Conservation (phyloP, 2,797 vertebrate species). For the Chelmon rostratus region DNA sequence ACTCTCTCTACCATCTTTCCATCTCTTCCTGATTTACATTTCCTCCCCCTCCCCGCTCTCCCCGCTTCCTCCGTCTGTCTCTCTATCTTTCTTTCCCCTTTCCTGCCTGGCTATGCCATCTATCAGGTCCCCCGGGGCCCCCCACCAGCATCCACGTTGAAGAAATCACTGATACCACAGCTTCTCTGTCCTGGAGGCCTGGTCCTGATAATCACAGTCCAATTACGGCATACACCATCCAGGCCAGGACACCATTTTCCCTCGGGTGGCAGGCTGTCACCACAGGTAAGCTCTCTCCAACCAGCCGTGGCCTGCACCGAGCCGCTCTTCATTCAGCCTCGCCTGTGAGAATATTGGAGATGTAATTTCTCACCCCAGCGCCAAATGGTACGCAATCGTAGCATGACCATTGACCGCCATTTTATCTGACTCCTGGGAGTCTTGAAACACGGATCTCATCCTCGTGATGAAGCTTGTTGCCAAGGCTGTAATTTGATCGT, state of each 20-base stretch:
- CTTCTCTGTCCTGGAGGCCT: constrained; percentile 96
- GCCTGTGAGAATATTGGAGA: constrained; percentile 71
- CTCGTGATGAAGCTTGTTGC: constrained; percentile 64
- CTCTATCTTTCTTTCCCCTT: constrained; percentile 54
- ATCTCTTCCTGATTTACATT: constrained; percentile 72
- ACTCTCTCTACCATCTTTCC: constrained; percentile 54
- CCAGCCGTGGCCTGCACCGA: constrained; percentile 73
- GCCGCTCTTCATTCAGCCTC: constrained; percentile 57
- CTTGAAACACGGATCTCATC: constrained; percentile 63
- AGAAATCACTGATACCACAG: constrained; percentile 95
- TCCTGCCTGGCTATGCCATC: constrained; percentile 62
- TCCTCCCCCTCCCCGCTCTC: background rate
- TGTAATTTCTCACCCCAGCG: constrained; percentile 72
- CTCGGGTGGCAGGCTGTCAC: constrained; percentile 98
- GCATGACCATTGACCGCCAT: constrained; percentile 71
- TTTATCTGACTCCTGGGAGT: constrained; percentile 73
- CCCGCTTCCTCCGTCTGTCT: constrained; percentile 28
- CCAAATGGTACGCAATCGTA: constrained; percentile 63
- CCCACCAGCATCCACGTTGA: constrained; percentile 94
- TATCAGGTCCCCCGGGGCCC: constrained; percentile 94
- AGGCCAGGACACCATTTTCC: constrained; percentile 97
- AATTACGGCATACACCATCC: constrained; percentile 93
- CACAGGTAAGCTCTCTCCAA: constrained; percentile 91
- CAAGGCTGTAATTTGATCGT: constrained; percentile 67
- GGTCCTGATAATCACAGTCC: constrained; percentile 99